Evolutionary conservation across 2,797 vertebrate genomes (phyloP).

Genomic region (Rhinophrynus dorsalis): DNA sequence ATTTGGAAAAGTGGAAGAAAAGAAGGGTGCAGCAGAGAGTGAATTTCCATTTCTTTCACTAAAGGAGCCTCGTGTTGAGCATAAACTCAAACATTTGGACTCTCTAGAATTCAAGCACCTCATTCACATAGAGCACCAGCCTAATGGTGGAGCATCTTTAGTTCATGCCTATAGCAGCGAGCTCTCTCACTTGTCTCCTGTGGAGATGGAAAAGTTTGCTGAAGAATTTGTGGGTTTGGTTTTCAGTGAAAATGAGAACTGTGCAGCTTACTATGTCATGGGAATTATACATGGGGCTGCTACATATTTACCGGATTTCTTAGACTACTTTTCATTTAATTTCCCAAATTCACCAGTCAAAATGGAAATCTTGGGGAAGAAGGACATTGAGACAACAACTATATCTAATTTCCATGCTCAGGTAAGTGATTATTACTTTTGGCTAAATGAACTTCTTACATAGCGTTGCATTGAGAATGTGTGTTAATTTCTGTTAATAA

Average conservation of each 20-base stretch:
- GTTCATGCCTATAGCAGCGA: constrained; percentile 90
- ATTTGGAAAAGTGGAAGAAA: constrained; percentile 73
- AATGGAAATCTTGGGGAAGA: constrained; percentile 98
- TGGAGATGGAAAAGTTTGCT: constrained; percentile 85
- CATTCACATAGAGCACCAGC: constrained; percentile 93
- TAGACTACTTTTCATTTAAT: constrained; percentile 96
- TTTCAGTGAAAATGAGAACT: constrained; percentile 88
- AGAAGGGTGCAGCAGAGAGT: constrained; percentile 67
- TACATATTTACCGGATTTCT: constrained; percentile 92
- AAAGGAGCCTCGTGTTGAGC: constrained; percentile 73
- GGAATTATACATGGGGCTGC: constrained; percentile 94
- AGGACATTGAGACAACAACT: constrained; percentile 98
- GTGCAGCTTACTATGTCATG: constrained; percentile 94
- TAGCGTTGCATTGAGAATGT: too few species aligned
- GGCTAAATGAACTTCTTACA: too few species aligned
- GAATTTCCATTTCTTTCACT: constrained; percentile 70
- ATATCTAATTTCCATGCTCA: constrained; percentile 97
- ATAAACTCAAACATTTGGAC: constrained; percentile 75
- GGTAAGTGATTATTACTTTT: constrained; percentile 76
- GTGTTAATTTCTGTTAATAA: too few species aligned
- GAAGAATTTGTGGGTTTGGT: constrained; percentile 87
- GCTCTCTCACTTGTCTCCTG: constrained; percentile 81
- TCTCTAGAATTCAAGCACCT: constrained; percentile 86
- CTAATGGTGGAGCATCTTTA: constrained; percentile 93
- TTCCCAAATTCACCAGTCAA: constrained; percentile 95